These are phyloP conservation scores for Phengaris alcon DNA, from an alignment of 2,888 invertebrate genomes.

Conservation along the genomic window DNA sequence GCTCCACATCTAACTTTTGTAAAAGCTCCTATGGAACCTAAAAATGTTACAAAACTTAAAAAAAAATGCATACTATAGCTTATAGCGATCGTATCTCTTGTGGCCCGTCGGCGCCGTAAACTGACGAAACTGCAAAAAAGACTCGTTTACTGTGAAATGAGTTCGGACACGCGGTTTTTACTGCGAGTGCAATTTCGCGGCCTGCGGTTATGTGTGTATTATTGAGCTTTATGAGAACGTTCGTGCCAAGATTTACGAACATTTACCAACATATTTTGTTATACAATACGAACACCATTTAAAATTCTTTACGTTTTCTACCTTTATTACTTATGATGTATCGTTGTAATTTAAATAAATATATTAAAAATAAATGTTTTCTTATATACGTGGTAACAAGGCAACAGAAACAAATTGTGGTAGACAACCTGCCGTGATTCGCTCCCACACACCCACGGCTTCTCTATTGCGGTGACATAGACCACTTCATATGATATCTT, in stretches of 20 bases:
- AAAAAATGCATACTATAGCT: neutral
- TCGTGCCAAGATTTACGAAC: neutral
- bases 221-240: neutral
- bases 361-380: neutral
- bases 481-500: slow-evolving; percentile 71
- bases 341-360: too few species aligned
- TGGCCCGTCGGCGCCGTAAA: slow-evolving; percentile 47
- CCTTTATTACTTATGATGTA: too few species aligned
- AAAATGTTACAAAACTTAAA: neutral
- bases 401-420: slow-evolving; percentile 54
- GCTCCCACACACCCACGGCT: slow-evolving; percentile 73
- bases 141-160: slow-evolving; percentile 46
- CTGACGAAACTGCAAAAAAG: slow-evolving; percentile 59
- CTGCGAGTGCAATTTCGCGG: slow-evolving; percentile 54
- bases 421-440: slow-evolving; percentile 59
- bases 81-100: neutral
- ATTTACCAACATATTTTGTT: neutral
- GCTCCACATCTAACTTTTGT: too few species aligned
- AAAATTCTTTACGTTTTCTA: neutral
- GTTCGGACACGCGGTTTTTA: slow-evolving; percentile 62
- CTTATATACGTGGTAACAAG: slow-evolving; percentile 34
- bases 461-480: slow-evolving; percentile 66
- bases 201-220: slow-evolving; percentile 41
- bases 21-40: too few species aligned
- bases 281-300: neutral